Conservation (phyloP, 2,888 invertebrate species). For the Tipula helvola region DNA sequence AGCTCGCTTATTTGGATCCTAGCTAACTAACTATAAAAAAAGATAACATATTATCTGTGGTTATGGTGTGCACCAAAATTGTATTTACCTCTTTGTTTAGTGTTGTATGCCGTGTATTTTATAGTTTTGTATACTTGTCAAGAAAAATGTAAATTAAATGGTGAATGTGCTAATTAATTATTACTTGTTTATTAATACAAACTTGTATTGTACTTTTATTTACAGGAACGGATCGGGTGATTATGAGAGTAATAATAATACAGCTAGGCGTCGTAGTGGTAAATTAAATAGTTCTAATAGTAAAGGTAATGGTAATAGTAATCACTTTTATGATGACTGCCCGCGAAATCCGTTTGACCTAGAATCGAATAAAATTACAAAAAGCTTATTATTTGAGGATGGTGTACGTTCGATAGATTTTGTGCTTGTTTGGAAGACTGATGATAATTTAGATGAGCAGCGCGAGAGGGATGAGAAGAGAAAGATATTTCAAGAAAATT, state of each 20-base stretch:
- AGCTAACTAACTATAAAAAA: neutral
- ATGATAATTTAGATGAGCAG: slow-evolving; percentile 38
- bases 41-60: neutral
- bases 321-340: slow-evolving; percentile 12
- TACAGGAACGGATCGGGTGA: neutral
- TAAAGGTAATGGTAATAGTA: slow-evolving; percentile 11
- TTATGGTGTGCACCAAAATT: neutral
- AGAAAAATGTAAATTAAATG: neutral
- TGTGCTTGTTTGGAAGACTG: slow-evolving; percentile 61
- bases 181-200: neutral
- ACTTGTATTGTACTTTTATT: neutral
- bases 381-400: slow-evolving; percentile 54
- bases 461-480: slow-evolving; percentile 36
- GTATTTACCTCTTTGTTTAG: neutral
- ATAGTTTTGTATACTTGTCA: neutral
- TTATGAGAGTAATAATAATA: neutral
- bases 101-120: neutral
- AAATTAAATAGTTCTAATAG: neutral
- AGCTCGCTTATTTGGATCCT: neutral
- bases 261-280: neutral
- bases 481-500: slow-evolving; percentile 54
- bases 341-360: slow-evolving; percentile 16
- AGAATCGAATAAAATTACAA: slow-evolving; percentile 18
- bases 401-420: slow-evolving; percentile 62
- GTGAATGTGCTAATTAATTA: neutral